These are phyloP conservation scores for Apus apus DNA, from an alignment of 2,113 vertebrate genomes.

Conservation along the genomic window DNA sequence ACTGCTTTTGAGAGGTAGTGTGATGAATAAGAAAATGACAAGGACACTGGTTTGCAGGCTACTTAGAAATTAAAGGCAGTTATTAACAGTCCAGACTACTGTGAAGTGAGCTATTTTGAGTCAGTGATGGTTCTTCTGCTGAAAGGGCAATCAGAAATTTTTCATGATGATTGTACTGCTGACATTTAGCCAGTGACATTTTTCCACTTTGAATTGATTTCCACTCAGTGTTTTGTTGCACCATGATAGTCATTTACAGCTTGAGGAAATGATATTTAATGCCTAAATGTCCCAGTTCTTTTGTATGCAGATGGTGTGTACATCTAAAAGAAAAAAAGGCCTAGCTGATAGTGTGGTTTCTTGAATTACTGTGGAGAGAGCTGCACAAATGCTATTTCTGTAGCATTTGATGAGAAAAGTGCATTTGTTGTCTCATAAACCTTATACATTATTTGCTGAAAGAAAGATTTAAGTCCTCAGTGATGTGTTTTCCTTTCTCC, in stretches of 20 bases:
- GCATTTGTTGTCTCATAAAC: neutral
- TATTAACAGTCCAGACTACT: neutral
- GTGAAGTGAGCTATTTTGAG: neutral
- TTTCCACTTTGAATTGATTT: neutral
- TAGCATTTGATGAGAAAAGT: neutral
- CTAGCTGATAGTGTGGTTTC: neutral
- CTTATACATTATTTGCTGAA: neutral
- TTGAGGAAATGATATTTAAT: neutral
- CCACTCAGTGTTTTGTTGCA: neutral
- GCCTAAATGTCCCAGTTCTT: neutral
- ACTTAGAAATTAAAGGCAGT: neutral
- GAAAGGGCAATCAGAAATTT: neutral
- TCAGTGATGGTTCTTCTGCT: neutral
- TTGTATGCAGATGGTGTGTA: neutral
- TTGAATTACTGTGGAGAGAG: neutral
- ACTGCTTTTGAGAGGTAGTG: neutral
- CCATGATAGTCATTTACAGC: neutral
- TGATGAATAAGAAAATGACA: neutral
- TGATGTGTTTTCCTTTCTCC: neutral
- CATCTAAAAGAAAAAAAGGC: neutral
- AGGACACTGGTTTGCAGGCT: neutral
- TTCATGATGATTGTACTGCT: neutral
- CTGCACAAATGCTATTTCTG: neutral
- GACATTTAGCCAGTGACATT: conserved; percentile 4
- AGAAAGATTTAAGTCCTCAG: neutral